A percentile compares a stretch with the other conserved stretches of the same genome.
These are phyloP conservation scores for Ciconia stormi DNA, from an alignment of 2,113 vertebrate species.

Conservation along the genomic window DNA sequence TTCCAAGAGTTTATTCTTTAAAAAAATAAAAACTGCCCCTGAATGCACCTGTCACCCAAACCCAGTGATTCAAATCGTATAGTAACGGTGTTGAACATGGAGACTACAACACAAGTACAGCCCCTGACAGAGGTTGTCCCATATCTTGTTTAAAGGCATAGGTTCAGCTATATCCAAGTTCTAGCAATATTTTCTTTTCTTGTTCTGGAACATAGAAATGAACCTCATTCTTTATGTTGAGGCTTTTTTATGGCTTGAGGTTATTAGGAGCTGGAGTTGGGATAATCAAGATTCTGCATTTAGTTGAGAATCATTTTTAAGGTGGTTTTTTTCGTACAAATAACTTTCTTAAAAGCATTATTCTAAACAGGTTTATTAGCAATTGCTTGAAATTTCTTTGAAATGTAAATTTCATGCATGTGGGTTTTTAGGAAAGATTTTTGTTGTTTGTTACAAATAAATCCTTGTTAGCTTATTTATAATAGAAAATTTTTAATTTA, in stretches of 20 bases:
- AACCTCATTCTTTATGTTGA: not conserved
- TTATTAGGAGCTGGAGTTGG: not conserved
- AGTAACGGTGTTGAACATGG: not conserved
- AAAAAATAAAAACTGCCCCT: not conserved
- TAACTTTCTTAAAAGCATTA: not conserved
- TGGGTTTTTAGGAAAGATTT: not conserved
- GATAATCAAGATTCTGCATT: not conserved
- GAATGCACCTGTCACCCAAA: not conserved
- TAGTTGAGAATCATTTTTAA: not conserved
- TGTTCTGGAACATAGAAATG: not conserved
- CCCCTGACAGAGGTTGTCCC: not conserved
- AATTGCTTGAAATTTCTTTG: not conserved
- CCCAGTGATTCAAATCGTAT: not conserved
- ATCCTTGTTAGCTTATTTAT: not conserved
- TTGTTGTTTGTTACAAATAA: not conserved
- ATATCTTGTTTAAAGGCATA: not conserved
- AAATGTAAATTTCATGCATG: not conserved
- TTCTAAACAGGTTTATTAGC: not conserved
- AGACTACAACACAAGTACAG: not conserved
- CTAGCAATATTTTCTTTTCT: not conserved
- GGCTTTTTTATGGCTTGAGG: not conserved
- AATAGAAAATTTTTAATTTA: not conserved
- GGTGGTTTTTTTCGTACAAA: not conserved
- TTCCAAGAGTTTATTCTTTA: not conserved
- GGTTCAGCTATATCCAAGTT: not conserved